Percentiles rank a stretch among this genome's conserved stretches.
Evolutionary conservation across 2,113 vertebrate species (phyloP).

Genomic region (Oncorhynchus masou): DNA sequence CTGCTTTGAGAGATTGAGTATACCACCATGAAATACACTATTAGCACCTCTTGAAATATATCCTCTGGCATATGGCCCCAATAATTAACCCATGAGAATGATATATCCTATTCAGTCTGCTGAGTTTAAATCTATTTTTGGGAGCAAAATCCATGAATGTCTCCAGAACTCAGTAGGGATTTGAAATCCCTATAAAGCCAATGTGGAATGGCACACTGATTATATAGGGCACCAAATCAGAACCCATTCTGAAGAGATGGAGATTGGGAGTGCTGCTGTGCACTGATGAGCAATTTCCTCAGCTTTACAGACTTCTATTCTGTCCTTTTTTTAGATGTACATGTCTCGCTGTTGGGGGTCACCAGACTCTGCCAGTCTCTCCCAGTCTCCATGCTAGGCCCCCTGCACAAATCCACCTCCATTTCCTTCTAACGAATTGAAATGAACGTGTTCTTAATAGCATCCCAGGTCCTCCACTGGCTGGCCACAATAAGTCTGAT

Average conservation of each 20-base stretch:
- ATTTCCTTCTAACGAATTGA: not conserved
- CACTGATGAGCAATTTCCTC: conserved; percentile 5
- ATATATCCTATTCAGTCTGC: not conserved
- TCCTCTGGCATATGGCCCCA: not conserved
- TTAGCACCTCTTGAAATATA: not conserved
- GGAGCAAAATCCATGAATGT: conserved; percentile 1
- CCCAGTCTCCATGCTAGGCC: not conserved
- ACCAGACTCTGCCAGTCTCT: too few relatives aligned
- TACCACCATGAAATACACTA: too few relatives aligned
- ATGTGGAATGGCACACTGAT: not conserved
- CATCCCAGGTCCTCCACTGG: not conserved
- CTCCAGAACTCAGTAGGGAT: not conserved
- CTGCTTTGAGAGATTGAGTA: too few relatives aligned
- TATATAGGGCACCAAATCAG: conserved; percentile 1
- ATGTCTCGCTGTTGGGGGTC: not conserved
- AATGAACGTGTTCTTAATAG: not conserved
- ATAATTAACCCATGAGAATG: not conserved
- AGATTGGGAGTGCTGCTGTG: not conserved
- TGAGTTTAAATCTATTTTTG: not conserved
- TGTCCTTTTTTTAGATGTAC: not conserved
- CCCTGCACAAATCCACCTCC: not conserved
- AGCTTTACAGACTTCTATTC: not conserved
- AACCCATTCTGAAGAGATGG: not conserved
- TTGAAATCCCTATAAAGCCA: not conserved
- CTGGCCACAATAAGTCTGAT: not conserved